Evolutionary conservation across 2,888 invertebrate species (phyloP).

Genomic region (Hanleya hanleyi): DNA sequence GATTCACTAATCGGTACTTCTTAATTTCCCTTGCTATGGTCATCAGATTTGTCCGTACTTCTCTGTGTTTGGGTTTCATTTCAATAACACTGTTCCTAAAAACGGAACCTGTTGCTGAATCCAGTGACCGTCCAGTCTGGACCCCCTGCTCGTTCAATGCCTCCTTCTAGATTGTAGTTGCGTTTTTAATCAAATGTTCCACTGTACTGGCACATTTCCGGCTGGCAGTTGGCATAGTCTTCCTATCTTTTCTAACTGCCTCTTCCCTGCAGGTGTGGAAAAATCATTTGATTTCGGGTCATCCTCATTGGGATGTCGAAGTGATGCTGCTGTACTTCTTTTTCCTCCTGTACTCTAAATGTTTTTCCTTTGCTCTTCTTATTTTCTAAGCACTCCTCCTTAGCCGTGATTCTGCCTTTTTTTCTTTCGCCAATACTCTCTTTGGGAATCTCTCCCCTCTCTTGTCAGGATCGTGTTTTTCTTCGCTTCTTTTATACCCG

Average conservation of each 20-base stretch:
- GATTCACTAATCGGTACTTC: neutral
- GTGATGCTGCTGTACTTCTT: too few relatives aligned
- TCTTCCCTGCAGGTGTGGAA: too few relatives aligned
- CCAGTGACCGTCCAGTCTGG: neutral
- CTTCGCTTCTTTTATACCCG: too few relatives aligned
- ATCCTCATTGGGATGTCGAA: too few relatives aligned
- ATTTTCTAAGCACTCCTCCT: too few relatives aligned
- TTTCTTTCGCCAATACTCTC: too few relatives aligned
- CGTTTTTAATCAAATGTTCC: neutral
- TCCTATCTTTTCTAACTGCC: neutral
- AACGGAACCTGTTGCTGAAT: neutral
- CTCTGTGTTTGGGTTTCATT: neutral
- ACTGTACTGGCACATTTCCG: neutral
- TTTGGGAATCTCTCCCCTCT: too few relatives aligned
- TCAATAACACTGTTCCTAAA: neutral
- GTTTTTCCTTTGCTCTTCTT: too few relatives aligned
- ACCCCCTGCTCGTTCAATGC: neutral
- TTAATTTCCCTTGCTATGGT: neutral
- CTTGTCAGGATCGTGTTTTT: too few relatives aligned
- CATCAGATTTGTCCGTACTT: neutral
- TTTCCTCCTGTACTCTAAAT: too few relatives aligned
- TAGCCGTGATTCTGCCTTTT: too few relatives aligned
- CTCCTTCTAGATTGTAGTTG: neutral
- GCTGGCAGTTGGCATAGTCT: neutral
- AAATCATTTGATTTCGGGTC: too few relatives aligned